These are phyloP conservation scores for Hyles lineata DNA, from an alignment of 2,888 invertebrate genomes.

Conservation along the genomic window DNA sequence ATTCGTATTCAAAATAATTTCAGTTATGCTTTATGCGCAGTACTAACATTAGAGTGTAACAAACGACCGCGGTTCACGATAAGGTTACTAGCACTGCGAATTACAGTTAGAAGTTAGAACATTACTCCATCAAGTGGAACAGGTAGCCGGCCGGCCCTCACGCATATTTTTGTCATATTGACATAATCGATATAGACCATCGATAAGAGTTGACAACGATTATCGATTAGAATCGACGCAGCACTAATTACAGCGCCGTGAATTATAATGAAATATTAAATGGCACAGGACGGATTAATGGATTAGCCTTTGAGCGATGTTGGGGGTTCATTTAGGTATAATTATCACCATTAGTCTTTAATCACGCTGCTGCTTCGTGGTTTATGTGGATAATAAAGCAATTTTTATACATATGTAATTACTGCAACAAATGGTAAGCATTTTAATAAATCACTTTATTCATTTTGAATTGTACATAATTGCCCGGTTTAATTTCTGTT, in stretches of 20 bases:
- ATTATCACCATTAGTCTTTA: neutral
- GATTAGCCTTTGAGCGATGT: slow-evolving; percentile 5
- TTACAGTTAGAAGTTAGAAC: slow-evolving; percentile 25
- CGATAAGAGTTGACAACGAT: slow-evolving; percentile 11
- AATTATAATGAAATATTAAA: slow-evolving; percentile 1
- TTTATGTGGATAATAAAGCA: neutral
- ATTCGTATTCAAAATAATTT: slow-evolving; percentile 9
- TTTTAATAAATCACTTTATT: too few species aligned
- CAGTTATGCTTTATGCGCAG: slow-evolving; percentile 16
- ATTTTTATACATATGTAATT: neutral
- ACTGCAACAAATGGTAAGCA: neutral
- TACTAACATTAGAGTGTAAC: slow-evolving; percentile 17
- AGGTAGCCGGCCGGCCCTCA: slow-evolving; percentile 22
- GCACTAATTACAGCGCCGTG: slow-evolving; percentile 6
- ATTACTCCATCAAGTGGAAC: slow-evolving; percentile 29
- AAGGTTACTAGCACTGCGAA: slow-evolving; percentile 16
- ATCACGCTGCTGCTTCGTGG: neutral
- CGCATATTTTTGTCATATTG: slow-evolving; percentile 19
- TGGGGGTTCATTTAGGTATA: neutral
- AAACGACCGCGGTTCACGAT: slow-evolving; percentile 25
- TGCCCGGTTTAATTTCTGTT: too few species aligned
- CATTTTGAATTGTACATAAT: too few species aligned
- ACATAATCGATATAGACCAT: slow-evolving; percentile 7
- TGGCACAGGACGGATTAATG: slow-evolving; percentile 3
- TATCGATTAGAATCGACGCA: slow-evolving; percentile 4